Evolutionary conservation across 64 coral and sea anemone species (phyloP).

Genomic region (Platygyra sinensis): DNA sequence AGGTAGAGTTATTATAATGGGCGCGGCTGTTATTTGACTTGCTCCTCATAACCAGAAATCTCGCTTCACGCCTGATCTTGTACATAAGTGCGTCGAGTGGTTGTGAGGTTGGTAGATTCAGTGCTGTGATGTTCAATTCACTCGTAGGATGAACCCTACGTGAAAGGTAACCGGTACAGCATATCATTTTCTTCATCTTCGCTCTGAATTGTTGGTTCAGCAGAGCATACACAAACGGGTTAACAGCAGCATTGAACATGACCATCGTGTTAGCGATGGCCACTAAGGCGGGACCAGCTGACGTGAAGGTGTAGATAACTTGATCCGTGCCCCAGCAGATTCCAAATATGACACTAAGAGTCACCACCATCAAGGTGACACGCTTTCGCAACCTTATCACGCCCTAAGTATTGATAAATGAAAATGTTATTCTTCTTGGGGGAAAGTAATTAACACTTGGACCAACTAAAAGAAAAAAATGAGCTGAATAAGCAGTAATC

Average conservation of each 20-base stretch:
- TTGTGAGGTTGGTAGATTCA: background rate
- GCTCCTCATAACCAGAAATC: no score
- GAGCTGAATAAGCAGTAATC: no score
- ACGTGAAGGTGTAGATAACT: conserved; percentile 7
- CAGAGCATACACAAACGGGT: conserved; percentile 57
- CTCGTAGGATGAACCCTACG: no score
- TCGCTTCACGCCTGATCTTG: no score
- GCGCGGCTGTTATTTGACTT: no score
- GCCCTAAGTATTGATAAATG: background rate
- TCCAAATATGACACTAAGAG: conserved; percentile 24
- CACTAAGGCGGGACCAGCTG: background rate
- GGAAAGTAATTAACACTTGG: no score
- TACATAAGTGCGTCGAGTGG: no score
- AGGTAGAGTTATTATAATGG: no score
- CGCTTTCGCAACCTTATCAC: conserved; percentile 24
- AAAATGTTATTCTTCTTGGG: no score
- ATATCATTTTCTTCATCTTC: conserved; percentile 10
- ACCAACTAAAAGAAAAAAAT: no score
- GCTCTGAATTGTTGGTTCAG: conserved; percentile 21
- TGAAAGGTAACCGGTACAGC: background rate
- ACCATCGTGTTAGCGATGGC: conserved; percentile 25
- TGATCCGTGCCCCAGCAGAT: conserved; percentile 16
- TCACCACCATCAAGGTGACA: conserved; percentile 51
- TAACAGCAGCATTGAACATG: conserved; percentile 44
- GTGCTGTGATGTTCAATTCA: background rate